Percentiles rank a stretch among this genome's conserved stretches.
These are phyloP conservation scores for Pangasius mekongensis DNA, from an alignment of 2,797 vertebrate species.

Conservation along the genomic window DNA sequence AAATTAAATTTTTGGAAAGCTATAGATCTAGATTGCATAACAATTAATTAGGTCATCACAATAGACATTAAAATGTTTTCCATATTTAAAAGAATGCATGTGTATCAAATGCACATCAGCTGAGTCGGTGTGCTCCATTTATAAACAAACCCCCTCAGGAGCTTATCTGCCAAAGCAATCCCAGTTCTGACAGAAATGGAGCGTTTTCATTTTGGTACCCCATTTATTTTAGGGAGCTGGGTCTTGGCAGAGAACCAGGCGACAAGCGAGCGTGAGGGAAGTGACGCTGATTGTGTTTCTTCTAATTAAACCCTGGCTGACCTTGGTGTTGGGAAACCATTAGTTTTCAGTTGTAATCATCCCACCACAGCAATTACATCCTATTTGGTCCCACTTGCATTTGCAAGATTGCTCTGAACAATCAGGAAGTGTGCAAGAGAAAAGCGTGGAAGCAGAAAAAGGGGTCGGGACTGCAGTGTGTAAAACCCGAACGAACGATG, in stretches of 20 bases:
- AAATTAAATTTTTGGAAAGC: neutral
- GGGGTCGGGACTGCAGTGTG: constrained; percentile 7
- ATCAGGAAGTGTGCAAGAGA: constrained; percentile 62
- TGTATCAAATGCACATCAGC: neutral
- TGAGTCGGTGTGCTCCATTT: constrained; percentile 43
- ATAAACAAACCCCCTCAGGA: constrained; percentile 60
- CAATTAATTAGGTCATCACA: neutral
- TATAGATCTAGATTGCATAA: neutral
- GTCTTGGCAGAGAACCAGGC: constrained; percentile 79
- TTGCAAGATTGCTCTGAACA: constrained; percentile 81
- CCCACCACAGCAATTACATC: constrained; percentile 83
- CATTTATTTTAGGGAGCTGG: constrained; percentile 62
- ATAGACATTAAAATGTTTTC: neutral
- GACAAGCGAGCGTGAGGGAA: constrained; percentile 66
- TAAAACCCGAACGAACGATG: constrained; percentile 6
- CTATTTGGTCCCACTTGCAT: constrained; percentile 87
- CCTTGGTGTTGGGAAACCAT: constrained; percentile 86
- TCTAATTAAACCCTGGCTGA: constrained; percentile 87
- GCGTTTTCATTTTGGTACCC: constrained; percentile 63
- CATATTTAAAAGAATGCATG: neutral
- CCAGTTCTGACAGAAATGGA: constrained; percentile 72
- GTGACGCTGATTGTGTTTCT: constrained; percentile 83
- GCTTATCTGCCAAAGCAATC: constrained; percentile 65
- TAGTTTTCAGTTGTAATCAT: constrained; percentile 82
- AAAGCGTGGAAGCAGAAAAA: constrained; percentile 46